Percentiles rank a stretch among this genome's conserved stretches.
phyloP scores from a whole-genome alignment of 2,113 vertebrate genomes.

The Antechinus stuartii region DNA sequence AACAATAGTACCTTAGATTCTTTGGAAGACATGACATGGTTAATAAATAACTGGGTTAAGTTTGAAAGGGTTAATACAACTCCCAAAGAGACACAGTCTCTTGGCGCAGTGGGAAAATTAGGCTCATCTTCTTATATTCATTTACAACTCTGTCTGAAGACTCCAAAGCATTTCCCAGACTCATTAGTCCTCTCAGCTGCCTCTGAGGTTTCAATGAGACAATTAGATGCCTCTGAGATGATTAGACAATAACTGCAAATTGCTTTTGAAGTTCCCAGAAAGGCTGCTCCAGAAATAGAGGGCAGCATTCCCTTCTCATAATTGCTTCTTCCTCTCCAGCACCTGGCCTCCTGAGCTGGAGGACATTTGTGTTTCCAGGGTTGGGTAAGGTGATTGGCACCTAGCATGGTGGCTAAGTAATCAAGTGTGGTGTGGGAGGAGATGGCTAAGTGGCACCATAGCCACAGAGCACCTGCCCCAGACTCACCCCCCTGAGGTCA shows the following conservation, averaged over 20 bases:
- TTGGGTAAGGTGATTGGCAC: not conserved
- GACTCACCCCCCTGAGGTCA: not conserved
- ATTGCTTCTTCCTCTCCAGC: not conserved
- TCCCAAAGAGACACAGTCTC: not conserved
- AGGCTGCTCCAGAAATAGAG: conserved; percentile 11
- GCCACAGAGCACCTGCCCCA: too few species aligned
- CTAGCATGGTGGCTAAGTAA: not conserved
- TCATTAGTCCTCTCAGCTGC: conserved; percentile 66
- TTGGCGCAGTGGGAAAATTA: not conserved
- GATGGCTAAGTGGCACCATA: too few species aligned
- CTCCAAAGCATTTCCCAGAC: conserved; percentile 47
- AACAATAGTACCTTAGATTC: not conserved
- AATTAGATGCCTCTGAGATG: conserved; percentile 50
- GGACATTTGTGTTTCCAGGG: not conserved
- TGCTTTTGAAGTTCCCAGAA: conserved; percentile 68
- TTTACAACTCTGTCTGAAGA: conserved; percentile 9
- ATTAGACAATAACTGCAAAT: conserved; percentile 49
- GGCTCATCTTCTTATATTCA: not conserved
- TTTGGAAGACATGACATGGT: not conserved
- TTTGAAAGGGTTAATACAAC: not conserved
- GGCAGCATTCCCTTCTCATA: not conserved
- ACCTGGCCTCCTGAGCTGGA: not conserved
- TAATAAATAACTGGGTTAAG: not conserved
- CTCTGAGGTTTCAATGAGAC: conserved; percentile 66
- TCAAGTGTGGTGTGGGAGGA: not conserved